phyloP scores from a whole-genome alignment of 2,797 vertebrate genomes.

The Bradypus variegatus region DNA sequence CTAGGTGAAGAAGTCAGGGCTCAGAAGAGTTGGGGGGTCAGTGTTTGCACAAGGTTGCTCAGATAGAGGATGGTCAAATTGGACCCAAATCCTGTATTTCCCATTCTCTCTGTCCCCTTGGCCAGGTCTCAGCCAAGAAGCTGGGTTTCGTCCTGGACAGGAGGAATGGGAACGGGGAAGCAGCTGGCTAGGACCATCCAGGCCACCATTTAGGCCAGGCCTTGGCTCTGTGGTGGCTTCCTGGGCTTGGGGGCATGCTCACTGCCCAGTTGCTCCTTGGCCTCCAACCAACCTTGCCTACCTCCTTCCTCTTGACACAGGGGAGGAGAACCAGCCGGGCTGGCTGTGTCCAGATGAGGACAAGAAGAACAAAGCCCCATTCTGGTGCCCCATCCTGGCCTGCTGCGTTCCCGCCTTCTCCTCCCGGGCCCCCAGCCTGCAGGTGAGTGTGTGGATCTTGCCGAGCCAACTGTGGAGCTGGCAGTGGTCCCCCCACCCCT shows the following conservation, averaged over 20 bases:
- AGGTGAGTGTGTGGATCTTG: constrained; percentile 73
- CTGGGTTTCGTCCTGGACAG: not conserved
- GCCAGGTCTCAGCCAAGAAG: fast-evolving
- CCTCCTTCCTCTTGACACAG: constrained; percentile 66
- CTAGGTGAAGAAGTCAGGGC: not conserved
- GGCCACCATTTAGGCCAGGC: fast-evolving
- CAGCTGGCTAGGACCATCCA: fast-evolving
- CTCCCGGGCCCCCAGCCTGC: constrained; percentile 81
- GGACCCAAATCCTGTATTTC: not conserved
- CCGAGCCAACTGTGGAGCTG: not conserved
- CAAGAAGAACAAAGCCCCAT: constrained; percentile 80
- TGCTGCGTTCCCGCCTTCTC: constrained; percentile 86
- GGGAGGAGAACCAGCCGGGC: constrained; percentile 90
- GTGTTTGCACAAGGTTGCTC: not conserved
- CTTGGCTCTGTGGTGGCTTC: not conserved
- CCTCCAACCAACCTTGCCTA: not conserved
- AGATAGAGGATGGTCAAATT: not conserved
- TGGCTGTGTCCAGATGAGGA: constrained; percentile 92
- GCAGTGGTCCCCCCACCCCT: not conserved
- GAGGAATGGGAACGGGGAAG: not conserved
- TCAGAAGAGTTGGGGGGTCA: not conserved
- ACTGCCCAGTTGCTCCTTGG: fast-evolving
- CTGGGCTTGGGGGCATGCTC: not conserved
- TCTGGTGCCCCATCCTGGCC: constrained; percentile 86
- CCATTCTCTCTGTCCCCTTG: fast-evolving